A percentile compares a stretch with the other conserved stretches of the same genome.
These are phyloP conservation scores for Lanistes nyassanus DNA, from an alignment of 1,140 invertebrate species.

Conservation along the genomic window DNA sequence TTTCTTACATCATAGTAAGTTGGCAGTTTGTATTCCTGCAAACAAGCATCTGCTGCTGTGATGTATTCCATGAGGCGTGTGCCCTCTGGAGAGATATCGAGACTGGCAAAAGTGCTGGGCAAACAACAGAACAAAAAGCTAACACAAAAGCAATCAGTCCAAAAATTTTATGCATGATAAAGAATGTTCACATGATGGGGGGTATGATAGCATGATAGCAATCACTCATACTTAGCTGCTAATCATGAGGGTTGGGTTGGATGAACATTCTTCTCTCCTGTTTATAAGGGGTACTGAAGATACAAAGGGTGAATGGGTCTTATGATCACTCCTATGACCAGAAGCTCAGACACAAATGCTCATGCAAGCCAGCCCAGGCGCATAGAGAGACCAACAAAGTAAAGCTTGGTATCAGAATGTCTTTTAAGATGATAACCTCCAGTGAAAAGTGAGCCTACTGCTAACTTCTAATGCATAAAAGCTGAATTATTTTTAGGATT, in stretches of 20 bases:
- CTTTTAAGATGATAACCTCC: background rate
- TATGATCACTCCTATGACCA: too few species aligned
- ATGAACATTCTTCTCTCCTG: too few species aligned
- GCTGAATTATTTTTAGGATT: background rate
- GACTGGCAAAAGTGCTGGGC: conserved; percentile 44
- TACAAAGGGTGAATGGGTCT: too few species aligned
- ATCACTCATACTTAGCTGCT: too few species aligned
- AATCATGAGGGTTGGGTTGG: too few species aligned
- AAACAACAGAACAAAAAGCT: conserved; percentile 16
- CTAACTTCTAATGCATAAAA: background rate
- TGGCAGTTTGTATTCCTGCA: conserved; percentile 48
- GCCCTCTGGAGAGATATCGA: conserved; percentile 36
- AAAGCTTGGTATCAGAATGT: background rate
- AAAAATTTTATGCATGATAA: background rate
- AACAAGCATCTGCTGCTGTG: conserved; percentile 39
- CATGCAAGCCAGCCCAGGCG: too few species aligned
- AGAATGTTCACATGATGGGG: too few species aligned
- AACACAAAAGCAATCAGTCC: background rate
- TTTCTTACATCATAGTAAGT: conserved; percentile 48
- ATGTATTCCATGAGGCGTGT: conserved; percentile 37
- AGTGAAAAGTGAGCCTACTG: background rate
- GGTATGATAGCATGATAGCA: too few species aligned
- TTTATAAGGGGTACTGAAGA: too few species aligned
- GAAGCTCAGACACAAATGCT: too few species aligned
- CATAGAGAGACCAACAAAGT: background rate